These are phyloP conservation scores for Eilema caniola DNA, from an alignment of 2,888 invertebrate genomes.

Conservation along the genomic window DNA sequence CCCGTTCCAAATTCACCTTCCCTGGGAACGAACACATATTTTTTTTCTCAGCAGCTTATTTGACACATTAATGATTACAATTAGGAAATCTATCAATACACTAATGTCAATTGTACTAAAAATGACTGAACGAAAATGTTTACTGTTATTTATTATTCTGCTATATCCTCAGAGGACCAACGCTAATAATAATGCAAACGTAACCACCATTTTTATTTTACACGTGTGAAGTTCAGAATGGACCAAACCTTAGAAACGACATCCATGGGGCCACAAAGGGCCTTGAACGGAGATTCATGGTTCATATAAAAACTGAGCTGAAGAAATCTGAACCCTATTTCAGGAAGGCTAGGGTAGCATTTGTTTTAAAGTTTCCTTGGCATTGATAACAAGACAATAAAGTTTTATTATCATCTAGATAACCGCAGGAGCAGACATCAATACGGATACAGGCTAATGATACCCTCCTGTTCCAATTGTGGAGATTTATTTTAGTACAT, in stretches of 20 bases:
- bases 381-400: constrained; percentile 54
- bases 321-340: constrained; percentile 19
- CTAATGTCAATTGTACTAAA: too few species aligned
- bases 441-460: constrained; percentile 30
- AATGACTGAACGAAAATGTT: not conserved
- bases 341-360: constrained; percentile 19
- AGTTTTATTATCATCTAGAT: constrained; percentile 55
- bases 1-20: too few species aligned
- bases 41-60: too few species aligned
- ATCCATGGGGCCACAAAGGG: constrained; percentile 25
- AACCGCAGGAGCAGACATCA: constrained; percentile 43
- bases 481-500: constrained; percentile 47
- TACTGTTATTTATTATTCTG: not conserved
- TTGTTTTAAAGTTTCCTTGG: constrained; percentile 41
- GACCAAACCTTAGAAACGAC: constrained; percentile 36
- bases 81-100: too few species aligned
- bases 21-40: too few species aligned
- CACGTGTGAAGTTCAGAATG: constrained; percentile 26
- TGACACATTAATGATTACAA: too few species aligned
- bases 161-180: not conserved
- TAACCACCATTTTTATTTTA: constrained; percentile 20
- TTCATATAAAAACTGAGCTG: constrained; percentile 19
- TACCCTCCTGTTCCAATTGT: constrained; percentile 38
- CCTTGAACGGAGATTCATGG: constrained; percentile 41
- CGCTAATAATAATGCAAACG: constrained; percentile 9